phyloP scores from a whole-genome alignment of 2,797 vertebrate species.

The Eulemur rubriventer region DNA sequence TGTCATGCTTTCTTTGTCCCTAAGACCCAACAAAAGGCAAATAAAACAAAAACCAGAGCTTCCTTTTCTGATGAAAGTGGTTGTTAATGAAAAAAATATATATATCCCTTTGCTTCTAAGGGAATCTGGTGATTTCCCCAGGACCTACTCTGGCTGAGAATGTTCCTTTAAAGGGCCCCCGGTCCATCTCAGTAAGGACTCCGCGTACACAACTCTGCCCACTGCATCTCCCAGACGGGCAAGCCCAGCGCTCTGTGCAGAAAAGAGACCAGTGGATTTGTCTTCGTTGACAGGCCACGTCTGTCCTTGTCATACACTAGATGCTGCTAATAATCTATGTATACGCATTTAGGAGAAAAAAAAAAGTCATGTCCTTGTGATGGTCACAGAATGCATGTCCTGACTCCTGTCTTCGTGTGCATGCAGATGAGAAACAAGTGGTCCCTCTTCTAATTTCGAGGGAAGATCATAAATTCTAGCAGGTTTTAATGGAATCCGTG shows the following conservation, averaged over 20 bases:
- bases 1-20: background rate
- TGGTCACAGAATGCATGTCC: background rate
- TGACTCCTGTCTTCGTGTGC: background rate
- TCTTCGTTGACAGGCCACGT: conserved; percentile 54
- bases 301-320: conserved; percentile 42
- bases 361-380: background rate
- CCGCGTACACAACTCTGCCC: background rate
- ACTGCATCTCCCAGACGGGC: background rate
- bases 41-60: background rate
- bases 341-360: background rate
- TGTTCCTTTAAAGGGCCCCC: background rate
- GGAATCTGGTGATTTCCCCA: background rate
- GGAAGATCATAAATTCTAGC: background rate
- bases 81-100: background rate
- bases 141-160: background rate
- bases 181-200: conserved; percentile 26
- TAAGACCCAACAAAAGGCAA: background rate
- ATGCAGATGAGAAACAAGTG: background rate
- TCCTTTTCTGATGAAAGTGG: background rate
- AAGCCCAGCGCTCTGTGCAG: accelerated
- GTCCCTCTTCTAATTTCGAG: background rate
- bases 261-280: background rate
- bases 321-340: conserved; percentile 38
- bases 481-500: accelerated
- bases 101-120: background rate